Conservation (phyloP, 2,797 vertebrate genomes). For the Coranthus polyacanthus region DNA sequence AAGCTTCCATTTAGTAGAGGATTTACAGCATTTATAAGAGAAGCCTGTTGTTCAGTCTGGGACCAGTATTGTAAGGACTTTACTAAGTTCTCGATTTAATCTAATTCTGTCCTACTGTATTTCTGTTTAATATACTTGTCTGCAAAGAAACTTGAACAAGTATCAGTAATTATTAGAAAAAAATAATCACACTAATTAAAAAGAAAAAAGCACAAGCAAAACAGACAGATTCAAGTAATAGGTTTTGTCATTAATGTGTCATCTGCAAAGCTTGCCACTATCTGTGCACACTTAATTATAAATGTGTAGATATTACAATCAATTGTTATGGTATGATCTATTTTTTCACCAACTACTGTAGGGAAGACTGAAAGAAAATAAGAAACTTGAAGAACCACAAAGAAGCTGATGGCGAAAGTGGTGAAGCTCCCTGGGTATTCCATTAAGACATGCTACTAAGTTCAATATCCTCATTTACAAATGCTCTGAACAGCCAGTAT, state of each 20-base stretch:
- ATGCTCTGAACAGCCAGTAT: conserved; percentile 27
- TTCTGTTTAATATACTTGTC: not conserved
- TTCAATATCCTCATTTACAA: conserved; percentile 52
- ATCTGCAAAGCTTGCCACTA: too few relatives aligned
- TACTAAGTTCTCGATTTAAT: not conserved
- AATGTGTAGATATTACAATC: not conserved
- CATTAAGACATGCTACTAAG: conserved; percentile 19
- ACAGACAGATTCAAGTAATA: too few relatives aligned
- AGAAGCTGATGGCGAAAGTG: conserved; percentile 4
- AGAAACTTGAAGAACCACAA: too few relatives aligned
- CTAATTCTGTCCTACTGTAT: not conserved
- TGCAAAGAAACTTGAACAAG: not conserved
- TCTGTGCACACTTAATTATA: not conserved
- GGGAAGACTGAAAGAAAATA: not conserved
- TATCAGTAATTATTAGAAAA: not conserved
- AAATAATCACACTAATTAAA: not conserved
- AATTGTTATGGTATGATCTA: not conserved
- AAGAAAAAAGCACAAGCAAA: not conserved
- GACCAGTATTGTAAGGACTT: not conserved
- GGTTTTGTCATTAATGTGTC: too few relatives aligned
- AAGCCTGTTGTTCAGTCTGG: not conserved
- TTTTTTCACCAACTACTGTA: not conserved
- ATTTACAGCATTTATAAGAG: not conserved
- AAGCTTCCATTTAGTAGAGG: not conserved
- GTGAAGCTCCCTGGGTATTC: conserved; percentile 3